Base-by-base conservation (phyloP, 2,888 invertebrate genomes). In the Dastarcus helophoroides region DNA sequence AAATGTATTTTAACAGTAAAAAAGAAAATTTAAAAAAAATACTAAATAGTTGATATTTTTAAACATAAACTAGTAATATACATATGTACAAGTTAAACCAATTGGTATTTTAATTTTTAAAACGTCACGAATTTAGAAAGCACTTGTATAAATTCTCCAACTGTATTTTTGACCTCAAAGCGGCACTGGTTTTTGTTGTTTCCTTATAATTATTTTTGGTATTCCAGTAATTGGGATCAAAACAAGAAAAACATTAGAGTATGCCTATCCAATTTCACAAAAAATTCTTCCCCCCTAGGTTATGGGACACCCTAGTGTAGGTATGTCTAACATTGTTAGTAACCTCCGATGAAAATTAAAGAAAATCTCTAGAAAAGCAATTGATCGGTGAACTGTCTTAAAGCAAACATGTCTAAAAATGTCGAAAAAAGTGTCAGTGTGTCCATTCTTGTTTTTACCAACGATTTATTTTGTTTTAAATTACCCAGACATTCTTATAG, bases 1-100 rank as follows among this genome's bases (percentile, higher is more conserved):
- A 37, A 21, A 31, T 26, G 10, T n/a, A n/a, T 36, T 31, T 31
- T 28, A 32, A 23, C 32, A 35, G 26, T 35, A 27, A 26, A 37
- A 37, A 30, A 35, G 35, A 37, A 35, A 37, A n/a, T n/a, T n/a
- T n/a, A n/a, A n/a, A n/a, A n/a, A n/a, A 26, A 35, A 37, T 31
- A 31, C 33, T 31, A 31, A 17, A 17, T 17, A 7, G n/a, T 17
- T 17, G 19, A 17, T 17, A 7, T 17, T n/a, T 17, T 17, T 17
- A 17, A 17, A 17, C n/a, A n/a, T 17, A 17, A 17, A 17, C 6
- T 17, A 17, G 6, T 17, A 17, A 7, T 17, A 17, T 6, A n/a
- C n/a, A n/a, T n/a, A 17, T 17, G 19, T 17, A n/a, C 6, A n/a
- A 17, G 6, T 17, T 17, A n/a, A n/a, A 7, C 19, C 19, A 17